Percentiles rank a stretch among this genome's conserved stretches.
Conservation (phyloP, 2,888 invertebrate species). For the Dermolepida albohirtum region DNA sequence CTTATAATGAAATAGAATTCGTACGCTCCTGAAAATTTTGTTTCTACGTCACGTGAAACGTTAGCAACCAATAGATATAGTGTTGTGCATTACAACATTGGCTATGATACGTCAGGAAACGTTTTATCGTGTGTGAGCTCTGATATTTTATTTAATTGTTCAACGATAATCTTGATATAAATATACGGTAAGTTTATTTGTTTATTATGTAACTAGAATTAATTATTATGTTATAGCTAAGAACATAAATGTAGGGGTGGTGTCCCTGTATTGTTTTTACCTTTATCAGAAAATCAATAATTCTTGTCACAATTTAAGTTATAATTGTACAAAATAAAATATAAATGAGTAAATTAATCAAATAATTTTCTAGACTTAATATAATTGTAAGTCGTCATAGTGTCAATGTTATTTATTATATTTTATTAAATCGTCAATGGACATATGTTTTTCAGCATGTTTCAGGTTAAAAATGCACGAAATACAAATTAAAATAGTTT, state of each 20-base stretch:
- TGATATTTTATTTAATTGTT: not conserved
- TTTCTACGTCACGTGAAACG: constrained; percentile 53
- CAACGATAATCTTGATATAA: not conserved
- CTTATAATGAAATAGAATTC: not conserved
- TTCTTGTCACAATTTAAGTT: constrained; percentile 16
- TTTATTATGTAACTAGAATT: constrained; percentile 9
- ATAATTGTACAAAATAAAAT: not conserved
- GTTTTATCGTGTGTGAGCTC: constrained; percentile 46
- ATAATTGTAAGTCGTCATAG: not conserved
- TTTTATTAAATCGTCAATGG: too few relatives aligned
- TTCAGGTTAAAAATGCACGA: constrained; percentile 29
- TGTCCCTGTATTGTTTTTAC: constrained; percentile 40
- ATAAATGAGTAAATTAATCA: constrained; percentile 14
- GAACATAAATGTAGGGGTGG: constrained; percentile 30
- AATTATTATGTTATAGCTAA: not conserved
- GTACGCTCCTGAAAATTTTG: constrained; percentile 22
- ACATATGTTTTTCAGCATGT: constrained; percentile 5
- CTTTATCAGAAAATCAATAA: constrained; percentile 44
- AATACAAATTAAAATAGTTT: constrained; percentile 37
- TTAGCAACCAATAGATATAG: constrained; percentile 55
- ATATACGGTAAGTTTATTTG: constrained; percentile 1
- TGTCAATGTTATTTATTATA: constrained; percentile 5
- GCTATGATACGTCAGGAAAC: constrained; percentile 49
- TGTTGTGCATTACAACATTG: constrained; percentile 57
- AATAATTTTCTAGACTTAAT: not conserved